Conservation (phyloP, 2,888 invertebrate species). For the Stenchaetothrips biformis region DNA sequence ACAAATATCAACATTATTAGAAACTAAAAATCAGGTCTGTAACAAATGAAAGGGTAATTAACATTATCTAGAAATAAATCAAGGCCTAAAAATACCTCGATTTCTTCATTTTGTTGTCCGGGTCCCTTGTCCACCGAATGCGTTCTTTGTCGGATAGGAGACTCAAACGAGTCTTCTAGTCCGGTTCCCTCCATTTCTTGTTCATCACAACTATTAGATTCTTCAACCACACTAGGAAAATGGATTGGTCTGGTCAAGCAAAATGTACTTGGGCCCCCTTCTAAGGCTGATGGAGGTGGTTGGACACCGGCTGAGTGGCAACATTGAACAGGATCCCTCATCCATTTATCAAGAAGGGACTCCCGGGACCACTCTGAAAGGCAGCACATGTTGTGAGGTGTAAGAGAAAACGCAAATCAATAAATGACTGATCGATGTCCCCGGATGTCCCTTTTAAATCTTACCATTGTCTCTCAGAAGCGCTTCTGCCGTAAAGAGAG, state of each 20-base stretch:
- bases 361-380: conserved; percentile 63
- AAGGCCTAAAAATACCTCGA: background rate
- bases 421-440: background rate
- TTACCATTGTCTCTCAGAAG: conserved; percentile 60
- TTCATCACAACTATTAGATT: conserved; percentile 13
- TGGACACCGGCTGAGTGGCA: conserved; percentile 63
- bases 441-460: conserved; percentile 30
- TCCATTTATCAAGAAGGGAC: conserved; percentile 61
- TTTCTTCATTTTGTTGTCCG: background rate
- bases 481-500: conserved; percentile 64
- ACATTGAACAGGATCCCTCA: conserved; percentile 59
- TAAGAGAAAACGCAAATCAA: conserved; percentile 2
- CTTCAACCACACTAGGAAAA: background rate
- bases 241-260: background rate
- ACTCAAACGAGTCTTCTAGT: background rate
- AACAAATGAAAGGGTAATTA: background rate
- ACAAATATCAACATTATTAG: conserved; percentile 34
- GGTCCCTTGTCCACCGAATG: background rate
- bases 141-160: background rate
- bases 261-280: background rate
- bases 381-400: conserved; percentile 26
- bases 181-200: background rate
- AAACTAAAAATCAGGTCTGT: background rate
- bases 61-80: background rate
- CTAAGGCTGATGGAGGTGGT: conserved; percentile 51